These are phyloP conservation scores for Eurypyga helias DNA, from an alignment of 2,113 vertebrate species.

Conservation along the genomic window DNA sequence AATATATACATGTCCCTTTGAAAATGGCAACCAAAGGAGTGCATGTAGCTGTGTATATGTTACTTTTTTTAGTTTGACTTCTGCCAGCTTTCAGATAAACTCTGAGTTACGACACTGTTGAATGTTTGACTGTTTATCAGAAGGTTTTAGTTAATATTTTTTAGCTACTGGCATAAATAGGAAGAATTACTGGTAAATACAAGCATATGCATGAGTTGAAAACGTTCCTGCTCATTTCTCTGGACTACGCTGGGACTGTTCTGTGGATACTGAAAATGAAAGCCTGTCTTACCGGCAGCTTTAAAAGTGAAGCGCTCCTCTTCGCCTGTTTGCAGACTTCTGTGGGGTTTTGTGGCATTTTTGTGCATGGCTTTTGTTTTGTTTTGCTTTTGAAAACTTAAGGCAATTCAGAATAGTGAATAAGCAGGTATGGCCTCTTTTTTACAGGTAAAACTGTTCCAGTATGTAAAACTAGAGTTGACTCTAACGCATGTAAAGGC, in stretches of 20 bases:
- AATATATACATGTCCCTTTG: not conserved
- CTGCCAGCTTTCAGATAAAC: not conserved
- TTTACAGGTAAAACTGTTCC: not conserved
- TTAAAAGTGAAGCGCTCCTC: not conserved
- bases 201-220: not conserved
- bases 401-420: not conserved
- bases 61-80: not conserved
- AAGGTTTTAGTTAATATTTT: not conserved
- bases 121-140: not conserved
- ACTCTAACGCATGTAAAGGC: not conserved
- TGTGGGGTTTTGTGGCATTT: not conserved
- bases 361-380: not conserved
- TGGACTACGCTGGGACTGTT: not conserved
- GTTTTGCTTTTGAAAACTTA: not conserved
- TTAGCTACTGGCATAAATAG: not conserved
- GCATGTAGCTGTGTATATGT: not conserved
- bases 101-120: not conserved
- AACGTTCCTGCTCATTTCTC: not conserved
- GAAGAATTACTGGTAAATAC: not conserved
- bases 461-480: not conserved
- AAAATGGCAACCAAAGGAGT: not conserved
- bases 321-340: not conserved
- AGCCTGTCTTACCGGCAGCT: not conserved
- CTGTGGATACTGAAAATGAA: not conserved
- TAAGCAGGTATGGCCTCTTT: not conserved